Percentiles rank a stretch among this genome's conserved stretches.
phyloP scores from a whole-genome alignment of 2,797 vertebrate genomes.

The Avahi laniger region DNA sequence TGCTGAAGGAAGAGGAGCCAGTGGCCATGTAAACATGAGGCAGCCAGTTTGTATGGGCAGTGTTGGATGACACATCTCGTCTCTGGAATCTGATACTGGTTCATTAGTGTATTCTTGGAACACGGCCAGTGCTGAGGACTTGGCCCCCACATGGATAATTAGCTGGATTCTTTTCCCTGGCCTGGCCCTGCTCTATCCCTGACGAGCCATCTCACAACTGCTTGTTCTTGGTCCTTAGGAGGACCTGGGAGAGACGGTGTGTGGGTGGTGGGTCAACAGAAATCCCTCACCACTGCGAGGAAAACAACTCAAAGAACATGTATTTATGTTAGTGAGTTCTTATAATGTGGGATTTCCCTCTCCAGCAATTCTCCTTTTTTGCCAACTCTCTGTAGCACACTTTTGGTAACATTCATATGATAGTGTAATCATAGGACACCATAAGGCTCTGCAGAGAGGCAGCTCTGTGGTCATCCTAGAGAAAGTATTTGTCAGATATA shows the following conservation, averaged over 20 bases:
- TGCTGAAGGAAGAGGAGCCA: not conserved
- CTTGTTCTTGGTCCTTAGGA: conserved; percentile 9
- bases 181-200: not conserved
- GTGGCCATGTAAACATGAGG: not conserved
- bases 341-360: conserved; percentile 60
- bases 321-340: conserved; percentile 65
- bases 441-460: not conserved
- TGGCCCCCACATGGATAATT: not conserved
- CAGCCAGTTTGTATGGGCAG: not conserved
- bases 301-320: conserved; percentile 48
- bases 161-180: not conserved
- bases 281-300: conserved; percentile 51
- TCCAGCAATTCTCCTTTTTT: conserved; percentile 48
- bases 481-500: conserved; percentile 23
- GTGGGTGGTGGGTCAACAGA: conserved; percentile 48
- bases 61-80: not conserved
- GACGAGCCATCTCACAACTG: not conserved
- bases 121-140: not conserved
- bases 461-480: not conserved
- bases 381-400: conserved; percentile 57
- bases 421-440: not conserved
- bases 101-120: not conserved
- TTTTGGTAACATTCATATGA: conserved; percentile 49
- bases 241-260: conserved; percentile 21
- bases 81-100: not conserved